Evolutionary conservation across 2,888 invertebrate genomes (phyloP).

Genomic region (Macrostomum cliftonense): DNA sequence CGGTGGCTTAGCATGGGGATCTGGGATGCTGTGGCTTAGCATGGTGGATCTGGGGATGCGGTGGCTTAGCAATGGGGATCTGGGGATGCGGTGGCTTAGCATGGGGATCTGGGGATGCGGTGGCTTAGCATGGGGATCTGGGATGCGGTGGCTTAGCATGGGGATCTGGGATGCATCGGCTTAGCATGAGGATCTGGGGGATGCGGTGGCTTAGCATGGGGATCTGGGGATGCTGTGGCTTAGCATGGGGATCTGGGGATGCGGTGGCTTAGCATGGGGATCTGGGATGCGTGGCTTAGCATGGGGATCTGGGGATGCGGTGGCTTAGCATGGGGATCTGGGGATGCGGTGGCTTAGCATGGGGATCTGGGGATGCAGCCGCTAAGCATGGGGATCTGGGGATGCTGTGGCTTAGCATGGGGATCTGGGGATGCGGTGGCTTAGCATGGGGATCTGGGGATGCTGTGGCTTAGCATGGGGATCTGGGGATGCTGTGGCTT

Average conservation of each 20-base stretch:
- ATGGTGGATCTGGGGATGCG: too few relatives aligned
- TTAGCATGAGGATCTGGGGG: background rate
- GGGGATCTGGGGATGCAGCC: background rate
- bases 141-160: too few relatives aligned
- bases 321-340: background rate
- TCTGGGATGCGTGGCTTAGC: too few relatives aligned
- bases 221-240: too few relatives aligned
- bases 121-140: too few relatives aligned
- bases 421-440: too few relatives aligned
- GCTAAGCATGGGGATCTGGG: background rate
- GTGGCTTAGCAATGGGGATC: too few relatives aligned
- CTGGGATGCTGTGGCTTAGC: too few relatives aligned
- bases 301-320: background rate
- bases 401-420: too few relatives aligned
- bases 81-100: background rate
- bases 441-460: background rate
- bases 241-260: background rate
- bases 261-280: slow-evolving; percentile 2
- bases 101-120: background rate
- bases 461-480: slow-evolving; percentile 2
- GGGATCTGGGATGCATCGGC: slow-evolving; percentile 2
- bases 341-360: background rate
- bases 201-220: too few relatives aligned
- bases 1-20: slow-evolving; percentile 1
- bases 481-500: too few relatives aligned